phyloP scores from a whole-genome alignment of 2,113 vertebrate genomes.

The Vulpes ferrilata region DNA sequence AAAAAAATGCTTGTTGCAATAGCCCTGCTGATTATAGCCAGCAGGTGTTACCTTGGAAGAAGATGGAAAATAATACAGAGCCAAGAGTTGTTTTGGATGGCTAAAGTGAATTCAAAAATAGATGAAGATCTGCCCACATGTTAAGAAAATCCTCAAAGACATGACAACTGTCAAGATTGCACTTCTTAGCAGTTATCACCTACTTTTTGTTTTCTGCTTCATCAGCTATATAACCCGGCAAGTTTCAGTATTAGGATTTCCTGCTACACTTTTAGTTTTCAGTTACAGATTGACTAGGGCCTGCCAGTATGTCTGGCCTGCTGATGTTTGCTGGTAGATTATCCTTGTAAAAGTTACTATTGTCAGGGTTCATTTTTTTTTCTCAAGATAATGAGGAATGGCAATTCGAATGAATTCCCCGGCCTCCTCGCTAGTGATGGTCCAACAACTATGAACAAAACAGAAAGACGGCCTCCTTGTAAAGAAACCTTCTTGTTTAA shows the following conservation, averaged over 20 bases:
- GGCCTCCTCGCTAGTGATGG: background rate
- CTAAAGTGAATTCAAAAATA: slow-evolving; percentile 45
- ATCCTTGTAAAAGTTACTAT: slow-evolving; percentile 61
- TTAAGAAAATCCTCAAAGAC: slow-evolving; percentile 80
- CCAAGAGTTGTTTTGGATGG: slow-evolving; percentile 60
- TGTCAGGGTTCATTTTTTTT: slow-evolving; percentile 42
- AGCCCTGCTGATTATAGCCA: slow-evolving; percentile 24
- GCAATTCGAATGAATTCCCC: background rate
- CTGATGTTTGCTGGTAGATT: slow-evolving; percentile 75
- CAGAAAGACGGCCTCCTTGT: background rate
- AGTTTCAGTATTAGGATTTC: slow-evolving; percentile 88
- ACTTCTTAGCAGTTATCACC: slow-evolving; percentile 80
- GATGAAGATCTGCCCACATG: background rate
- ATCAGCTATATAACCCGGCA: slow-evolving; percentile 80
- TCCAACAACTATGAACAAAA: background rate
- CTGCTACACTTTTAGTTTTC: slow-evolving; percentile 85
- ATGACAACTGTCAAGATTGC: slow-evolving; percentile 35
- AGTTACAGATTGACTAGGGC: slow-evolving; percentile 84
- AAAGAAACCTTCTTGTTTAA: slow-evolving; percentile 39
- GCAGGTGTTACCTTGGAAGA: background rate
- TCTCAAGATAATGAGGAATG: background rate
- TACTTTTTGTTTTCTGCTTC: slow-evolving; percentile 85
- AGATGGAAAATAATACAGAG: slow-evolving; percentile 59
- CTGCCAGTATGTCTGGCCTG: slow-evolving; percentile 65
- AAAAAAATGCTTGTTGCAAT: background rate